These are phyloP conservation scores for Thamnophis sirtalis DNA, from an alignment of 2,113 vertebrate species.

Conservation along the genomic window DNA sequence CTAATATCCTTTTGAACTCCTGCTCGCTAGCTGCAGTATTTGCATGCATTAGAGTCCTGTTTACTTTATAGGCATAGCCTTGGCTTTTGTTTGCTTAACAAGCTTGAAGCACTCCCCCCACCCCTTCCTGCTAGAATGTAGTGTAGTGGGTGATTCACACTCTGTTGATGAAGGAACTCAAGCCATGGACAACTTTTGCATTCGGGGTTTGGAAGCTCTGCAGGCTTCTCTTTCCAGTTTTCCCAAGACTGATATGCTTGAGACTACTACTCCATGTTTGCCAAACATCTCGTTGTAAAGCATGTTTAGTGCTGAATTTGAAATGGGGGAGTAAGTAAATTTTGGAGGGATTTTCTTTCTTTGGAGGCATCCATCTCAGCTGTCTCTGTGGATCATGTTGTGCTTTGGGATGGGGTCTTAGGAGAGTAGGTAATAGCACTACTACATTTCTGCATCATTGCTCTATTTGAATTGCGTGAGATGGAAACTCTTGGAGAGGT, in stretches of 20 bases:
- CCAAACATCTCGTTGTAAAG: background rate
- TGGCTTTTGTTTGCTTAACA: constrained; percentile 54
- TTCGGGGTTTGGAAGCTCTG: background rate
- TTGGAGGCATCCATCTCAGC: background rate
- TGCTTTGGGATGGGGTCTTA: background rate
- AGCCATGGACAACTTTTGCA: background rate
- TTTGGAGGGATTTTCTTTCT: background rate
- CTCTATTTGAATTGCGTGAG: background rate
- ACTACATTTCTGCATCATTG: background rate
- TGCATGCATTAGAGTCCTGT: constrained; percentile 49
- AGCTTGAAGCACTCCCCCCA: constrained; percentile 3
- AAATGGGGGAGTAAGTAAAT: background rate
- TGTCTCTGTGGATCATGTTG: background rate
- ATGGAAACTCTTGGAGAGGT: background rate
- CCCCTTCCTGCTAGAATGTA: background rate
- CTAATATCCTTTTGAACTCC: background rate
- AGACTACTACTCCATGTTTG: background rate
- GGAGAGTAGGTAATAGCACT: background rate
- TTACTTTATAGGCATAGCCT: constrained; percentile 54
- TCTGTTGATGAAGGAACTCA: background rate
- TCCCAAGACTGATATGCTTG: background rate
- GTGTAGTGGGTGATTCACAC: background rate
- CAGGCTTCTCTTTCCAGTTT: background rate
- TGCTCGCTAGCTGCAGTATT: background rate
- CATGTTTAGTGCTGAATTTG: background rate